Base-by-base conservation (phyloP, 2,888 invertebrate genomes). In the Tenthredo notha region DNA sequence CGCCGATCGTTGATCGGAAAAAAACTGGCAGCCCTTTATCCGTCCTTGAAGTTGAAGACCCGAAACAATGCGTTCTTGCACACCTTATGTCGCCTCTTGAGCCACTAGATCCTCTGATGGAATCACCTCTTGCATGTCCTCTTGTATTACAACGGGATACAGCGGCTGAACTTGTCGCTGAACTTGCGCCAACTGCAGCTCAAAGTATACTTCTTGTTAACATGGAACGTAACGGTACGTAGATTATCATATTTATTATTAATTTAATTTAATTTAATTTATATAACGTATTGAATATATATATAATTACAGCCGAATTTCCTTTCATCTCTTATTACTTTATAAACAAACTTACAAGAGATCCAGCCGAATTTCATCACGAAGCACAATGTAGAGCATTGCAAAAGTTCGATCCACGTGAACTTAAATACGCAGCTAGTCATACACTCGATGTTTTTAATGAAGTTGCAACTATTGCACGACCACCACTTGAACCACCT, bases 311-410 rank as follows among this genome's bases (percentile, higher is more conserved):
- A 97, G 98, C 97, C 58, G 98, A 98, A 92, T 98, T 98, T 92
- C 98, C 98, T 18, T 98, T 98, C 94, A 98, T 98, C 94, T 96
- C 98, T 18, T 98, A 98, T 93, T 98, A 98, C 94, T 96, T 98
- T 91, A 97, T 98, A 94, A 98, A 98, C 93, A 98, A 97, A 85
- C 96, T 96, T 87, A 97, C 97, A 94, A 97, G 97, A 80, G 98
- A 98, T 94, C 98, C 98, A 84, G 95, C 97, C 89, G 96, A 97
- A 88, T 98, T 98, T 94, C 98, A 98, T 94, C 96, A 97, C 91
- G 97, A 97, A 91, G 96, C 98, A 92, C 95, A 98, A 91, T 96
- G 97, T 92, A 96, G 97, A 90, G 97, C 98, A 86, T 94, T 98
- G 92, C 96, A 96, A 89, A 98, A 97, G 94, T 98, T 98, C 92